phyloP scores from a whole-genome alignment of 2,888 invertebrate genomes.

The Noctua janthina region DNA sequence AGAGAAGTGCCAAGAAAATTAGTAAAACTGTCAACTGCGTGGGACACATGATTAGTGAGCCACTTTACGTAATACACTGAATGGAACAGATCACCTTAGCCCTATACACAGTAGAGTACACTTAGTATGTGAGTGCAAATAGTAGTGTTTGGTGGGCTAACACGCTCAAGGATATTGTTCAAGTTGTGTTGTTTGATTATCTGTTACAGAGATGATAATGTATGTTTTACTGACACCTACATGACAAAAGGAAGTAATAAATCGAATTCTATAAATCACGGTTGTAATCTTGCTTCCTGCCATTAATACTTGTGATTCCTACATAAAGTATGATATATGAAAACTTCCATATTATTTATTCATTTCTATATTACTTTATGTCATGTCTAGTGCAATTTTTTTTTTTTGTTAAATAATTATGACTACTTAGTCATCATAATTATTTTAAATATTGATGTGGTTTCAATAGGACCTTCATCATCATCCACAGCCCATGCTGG shows the following conservation, averaged over 20 bases:
- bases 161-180: constrained; percentile 52
- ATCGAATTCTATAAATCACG: neutral
- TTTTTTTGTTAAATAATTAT: neutral
- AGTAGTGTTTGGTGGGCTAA: constrained; percentile 54
- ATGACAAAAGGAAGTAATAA: neutral
- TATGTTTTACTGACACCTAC: constrained; percentile 27
- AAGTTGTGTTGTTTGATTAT: constrained; percentile 12
- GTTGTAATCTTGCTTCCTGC: no score
- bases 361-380: neutral
- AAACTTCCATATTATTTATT: neutral
- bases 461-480: neutral
- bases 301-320: neutral
- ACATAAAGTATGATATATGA: neutral
- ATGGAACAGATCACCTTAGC: neutral
- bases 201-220: constrained; percentile 15
- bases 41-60: constrained; percentile 26
- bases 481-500: no score
- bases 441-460: neutral
- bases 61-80: constrained; percentile 23
- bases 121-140: constrained; percentile 38
- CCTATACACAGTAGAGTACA: neutral
- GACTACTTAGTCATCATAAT: neutral
- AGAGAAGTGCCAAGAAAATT: constrained; percentile 4
- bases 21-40: constrained; percentile 1
- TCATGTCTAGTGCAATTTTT: neutral